Base-by-base conservation (phyloP, 1,140 invertebrate genomes). In the Scaptomyza pallida region DNA sequence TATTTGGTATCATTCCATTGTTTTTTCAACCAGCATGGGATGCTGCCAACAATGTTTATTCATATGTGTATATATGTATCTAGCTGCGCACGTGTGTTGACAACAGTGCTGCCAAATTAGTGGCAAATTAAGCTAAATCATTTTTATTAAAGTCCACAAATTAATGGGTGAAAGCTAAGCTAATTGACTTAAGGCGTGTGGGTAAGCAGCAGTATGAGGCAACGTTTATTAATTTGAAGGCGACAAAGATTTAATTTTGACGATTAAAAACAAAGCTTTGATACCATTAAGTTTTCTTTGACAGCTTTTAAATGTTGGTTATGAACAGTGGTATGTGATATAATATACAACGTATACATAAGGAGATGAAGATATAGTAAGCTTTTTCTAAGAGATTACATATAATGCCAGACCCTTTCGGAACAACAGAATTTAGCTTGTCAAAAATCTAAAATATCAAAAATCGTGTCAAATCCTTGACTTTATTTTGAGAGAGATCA, bases 41-140 rank as follows among this genome's bases (percentile, higher is more conserved):
- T n/a, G n/a, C n/a, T n/a, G 30, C 43, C 63, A 65, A 48, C 21
- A n/a, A n/a, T 9, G 9, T 3, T 19, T 23, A n/a, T n/a, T 10
- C 40, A 26, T 40, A n/a, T 61, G 26, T 45, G 35, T 17, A 51
- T 51, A 8, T 43, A 13, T 45, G 23, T 57, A n/a, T n/a, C n/a
- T n/a, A n/a, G n/a, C n/a, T n/a, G n/a, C n/a, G n/a, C n/a, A n/a
- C n/a, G 30, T 56, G 44, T 40, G 16, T 30, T 9, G 23, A n/a
- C 33, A 45, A n/a, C 33, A 45, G 41, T 67, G 51, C 52, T 67
- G 70, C 63, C 70, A 76, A 72, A 76, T 72, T 59, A 72, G 63
- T 73, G 73, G 47, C 70, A 76, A 75, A 67, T 75, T 60, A 72
- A 75, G 44, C 61, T 75, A 61, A 72, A 72, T 72, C 59, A 67